Conservation (phyloP, 2,888 invertebrate genomes). For the Norana najaformis region DNA sequence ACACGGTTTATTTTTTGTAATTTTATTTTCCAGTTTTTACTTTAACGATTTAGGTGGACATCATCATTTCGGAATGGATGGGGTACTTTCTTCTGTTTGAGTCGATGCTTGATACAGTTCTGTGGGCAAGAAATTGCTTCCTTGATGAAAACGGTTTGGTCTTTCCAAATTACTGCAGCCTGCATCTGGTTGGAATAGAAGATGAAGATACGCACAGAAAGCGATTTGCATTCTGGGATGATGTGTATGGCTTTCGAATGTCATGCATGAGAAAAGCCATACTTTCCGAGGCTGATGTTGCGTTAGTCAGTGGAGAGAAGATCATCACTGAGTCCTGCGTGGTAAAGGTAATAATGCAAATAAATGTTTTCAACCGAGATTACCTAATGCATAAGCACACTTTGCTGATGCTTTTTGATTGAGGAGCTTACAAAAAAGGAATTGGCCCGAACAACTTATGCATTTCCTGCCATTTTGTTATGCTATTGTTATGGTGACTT, state of each 20-base stretch:
- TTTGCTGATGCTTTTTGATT: background rate
- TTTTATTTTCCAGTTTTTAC: background rate
- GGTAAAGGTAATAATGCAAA: conserved; percentile 56
- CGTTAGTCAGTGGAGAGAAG: conserved; percentile 70
- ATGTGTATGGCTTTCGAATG: conserved; percentile 94
- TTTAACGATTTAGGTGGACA: conserved; percentile 67
- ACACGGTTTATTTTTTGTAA: background rate
- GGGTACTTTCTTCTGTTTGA: conserved; percentile 94
- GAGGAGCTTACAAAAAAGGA: background rate
- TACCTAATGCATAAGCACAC: background rate
- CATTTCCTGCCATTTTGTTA: background rate
- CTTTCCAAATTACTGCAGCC: conserved; percentile 44
- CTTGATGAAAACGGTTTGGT: conserved; percentile 74
- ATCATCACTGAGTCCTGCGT: conserved; percentile 72
- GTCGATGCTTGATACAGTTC: conserved; percentile 92
- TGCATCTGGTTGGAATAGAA: conserved; percentile 40
- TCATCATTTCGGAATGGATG: conserved; percentile 98
- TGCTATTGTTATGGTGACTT: too few relatives aligned
- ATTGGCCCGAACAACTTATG: background rate
- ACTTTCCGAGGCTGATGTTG: conserved; percentile 76
- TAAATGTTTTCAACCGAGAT: background rate
- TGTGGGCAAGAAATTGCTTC: conserved; percentile 75
- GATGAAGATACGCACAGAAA: conserved; percentile 66
- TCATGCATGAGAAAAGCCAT: conserved; percentile 84
- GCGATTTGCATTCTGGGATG: conserved; percentile 79